These are phyloP conservation scores for Poecilia gillii DNA, from an alignment of 2,797 vertebrate species.

Conservation along the genomic window DNA sequence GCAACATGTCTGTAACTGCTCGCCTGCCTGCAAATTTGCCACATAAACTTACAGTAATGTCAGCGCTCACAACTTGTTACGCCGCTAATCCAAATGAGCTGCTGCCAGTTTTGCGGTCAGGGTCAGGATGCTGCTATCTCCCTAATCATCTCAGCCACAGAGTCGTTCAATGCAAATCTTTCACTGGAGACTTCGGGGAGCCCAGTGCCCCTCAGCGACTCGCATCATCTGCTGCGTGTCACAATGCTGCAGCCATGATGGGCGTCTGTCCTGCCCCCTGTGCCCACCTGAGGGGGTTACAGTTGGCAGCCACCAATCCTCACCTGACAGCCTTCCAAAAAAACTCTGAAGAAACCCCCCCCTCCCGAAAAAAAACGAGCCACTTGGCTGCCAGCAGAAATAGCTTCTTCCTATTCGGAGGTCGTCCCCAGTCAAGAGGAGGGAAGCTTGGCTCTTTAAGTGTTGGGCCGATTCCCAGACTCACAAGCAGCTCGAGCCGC, in stretches of 20 bases:
- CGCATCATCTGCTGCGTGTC: constrained; percentile 69
- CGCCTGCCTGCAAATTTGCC: not conserved
- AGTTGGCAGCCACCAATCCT: constrained; percentile 64
- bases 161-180: constrained; percentile 35
- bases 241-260: constrained; percentile 47
- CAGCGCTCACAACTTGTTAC: constrained; percentile 10
- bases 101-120: constrained; percentile 3
- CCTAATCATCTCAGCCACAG: constrained; percentile 16
- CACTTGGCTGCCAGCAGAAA: constrained; percentile 70
- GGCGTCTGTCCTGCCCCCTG: constrained; percentile 49
- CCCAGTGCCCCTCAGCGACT: constrained; percentile 32
- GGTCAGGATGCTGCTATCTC: constrained; percentile 5
- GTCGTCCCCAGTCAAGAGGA: constrained; percentile 74
- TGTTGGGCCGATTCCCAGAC: constrained; percentile 78
- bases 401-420: constrained; percentile 65
- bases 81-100: constrained; percentile 15
- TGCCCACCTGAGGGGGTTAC: constrained; percentile 64
- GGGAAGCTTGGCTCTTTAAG: constrained; percentile 79
- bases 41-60: constrained; percentile 9
- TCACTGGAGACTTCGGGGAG: constrained; percentile 39
- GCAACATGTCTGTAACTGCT: not conserved
- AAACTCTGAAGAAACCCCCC: constrained; percentile 23
- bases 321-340: constrained; percentile 71
- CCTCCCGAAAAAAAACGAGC: constrained; percentile 17
- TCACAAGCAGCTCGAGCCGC: constrained; percentile 62